Evolutionary conservation across 2,888 invertebrate genomes (phyloP).

Genomic region (Zootermopsis nevadensis): DNA sequence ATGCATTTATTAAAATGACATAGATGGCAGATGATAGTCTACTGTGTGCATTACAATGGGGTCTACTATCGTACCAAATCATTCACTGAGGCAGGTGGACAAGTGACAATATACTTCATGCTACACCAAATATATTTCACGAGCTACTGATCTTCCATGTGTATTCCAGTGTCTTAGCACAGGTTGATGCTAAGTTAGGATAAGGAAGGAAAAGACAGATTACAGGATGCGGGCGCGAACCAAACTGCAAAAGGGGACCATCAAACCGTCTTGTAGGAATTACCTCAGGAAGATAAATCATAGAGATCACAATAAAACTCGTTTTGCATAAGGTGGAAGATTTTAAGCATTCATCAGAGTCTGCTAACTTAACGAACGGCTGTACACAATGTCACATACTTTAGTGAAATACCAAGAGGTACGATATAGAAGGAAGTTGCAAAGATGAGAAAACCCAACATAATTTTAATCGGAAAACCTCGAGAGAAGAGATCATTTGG

Average conservation of each 20-base stretch:
- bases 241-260: not conserved
- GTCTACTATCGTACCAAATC: not conserved
- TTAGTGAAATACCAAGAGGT: too few relatives aligned
- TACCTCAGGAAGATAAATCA: not conserved
- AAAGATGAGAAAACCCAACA: too few relatives aligned
- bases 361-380: too few relatives aligned
- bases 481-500: too few relatives aligned
- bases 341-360: not conserved
- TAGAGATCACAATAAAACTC: not conserved
- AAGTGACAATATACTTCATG: not conserved
- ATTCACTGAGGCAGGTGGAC: not conserved
- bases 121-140: not conserved
- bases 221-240: not conserved
- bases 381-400: too few relatives aligned
- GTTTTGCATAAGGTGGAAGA: not conserved
- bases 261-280: not conserved
- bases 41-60: slow-evolving; percentile 20
- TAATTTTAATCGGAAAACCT: too few relatives aligned
- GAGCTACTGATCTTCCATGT: not conserved
- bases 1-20: slow-evolving; percentile 3
- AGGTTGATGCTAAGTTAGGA: not conserved
- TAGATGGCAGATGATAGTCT: not conserved
- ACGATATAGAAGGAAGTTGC: too few relatives aligned
- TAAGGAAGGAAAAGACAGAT: not conserved
- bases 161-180: not conserved